Evolutionary conservation across 2,797 vertebrate species (phyloP), one percentile per base, ranked within the genome.

Genomic region (Gymnodraco acuticeps): DNA sequence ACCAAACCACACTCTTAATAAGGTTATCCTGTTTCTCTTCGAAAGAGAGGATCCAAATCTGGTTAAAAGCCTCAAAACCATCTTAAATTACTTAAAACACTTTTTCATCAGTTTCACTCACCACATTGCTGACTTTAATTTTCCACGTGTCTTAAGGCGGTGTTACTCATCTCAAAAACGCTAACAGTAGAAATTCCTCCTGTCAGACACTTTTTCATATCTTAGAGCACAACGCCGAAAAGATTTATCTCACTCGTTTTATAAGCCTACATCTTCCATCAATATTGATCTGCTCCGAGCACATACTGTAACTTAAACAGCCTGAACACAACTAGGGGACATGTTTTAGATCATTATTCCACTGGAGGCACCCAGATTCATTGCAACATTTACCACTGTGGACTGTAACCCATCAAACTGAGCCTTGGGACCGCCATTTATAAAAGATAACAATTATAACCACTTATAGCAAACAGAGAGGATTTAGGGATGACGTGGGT

Each of bases 241-340:
- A 56, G 41, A 64, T 62, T 85, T 43, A 19, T 9, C 75, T 75
- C 55, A 31, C 31, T 79, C 69, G 51, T 81, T 83, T 81, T 73
- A 75, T 89, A 75, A 84, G 72, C 87, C 78, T 55, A 79, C 69
- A 84, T 88, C 67, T 79, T 81, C 33, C 48, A 43, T 70, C 77
- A 90, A 90, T 89, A 90, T 91, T 86, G 82, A 78, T 83, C 83
- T 51, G 76, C 82, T 87, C 51, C 60, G 3, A 81, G 85, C 75
- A 48, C 70, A 84, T 47, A 66, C 11, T 65, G 48, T 50, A 86
- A 86, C 75, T 83, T 80, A 77, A 91, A 87, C 62, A 87, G 73
- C 82, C 80, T 55, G 50, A 69, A 74, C 50, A 48, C 78, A 88
- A 85, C 71, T 82, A 47, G 80, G 80, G 82, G 81, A 80, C 59